A percentile compares a stretch with the other conserved stretches of the same genome.
These are phyloP conservation scores for Triplophysa tibetana DNA, from an alignment of 2,113 vertebrate genomes.

Conservation along the genomic window DNA sequence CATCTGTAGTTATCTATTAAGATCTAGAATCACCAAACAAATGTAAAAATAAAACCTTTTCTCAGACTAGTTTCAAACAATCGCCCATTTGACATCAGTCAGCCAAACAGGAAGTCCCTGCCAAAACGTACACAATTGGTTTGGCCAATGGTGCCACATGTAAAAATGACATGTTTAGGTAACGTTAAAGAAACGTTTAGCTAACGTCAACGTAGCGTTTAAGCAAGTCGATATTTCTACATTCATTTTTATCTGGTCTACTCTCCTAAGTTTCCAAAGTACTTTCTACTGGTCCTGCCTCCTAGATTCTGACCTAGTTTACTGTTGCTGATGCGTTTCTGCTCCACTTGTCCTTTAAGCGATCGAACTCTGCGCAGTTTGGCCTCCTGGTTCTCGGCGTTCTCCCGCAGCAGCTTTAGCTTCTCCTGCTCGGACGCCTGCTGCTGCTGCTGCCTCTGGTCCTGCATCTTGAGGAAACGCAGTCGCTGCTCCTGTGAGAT, in stretches of 20 bases:
- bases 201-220: no score
- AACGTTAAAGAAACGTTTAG: no score
- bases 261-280: neutral
- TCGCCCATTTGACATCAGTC: no score
- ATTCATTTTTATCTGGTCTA: neutral
- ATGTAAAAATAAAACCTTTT: no score
- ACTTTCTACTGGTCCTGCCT: no score
- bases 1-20: no score
- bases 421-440: constrained; percentile 84
- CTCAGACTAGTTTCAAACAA: no score
- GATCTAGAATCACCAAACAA: no score
- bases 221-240: neutral
- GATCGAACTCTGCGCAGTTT: constrained; percentile 89
- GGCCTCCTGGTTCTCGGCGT: constrained; percentile 89
- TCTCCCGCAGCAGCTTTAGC: constrained; percentile 82
- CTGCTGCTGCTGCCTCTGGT: constrained; percentile 79
- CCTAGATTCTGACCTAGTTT: constrained; percentile 79
- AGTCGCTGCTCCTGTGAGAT: constrained; percentile 79
- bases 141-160: no score
- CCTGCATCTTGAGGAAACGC: constrained; percentile 80
- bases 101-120: no score
- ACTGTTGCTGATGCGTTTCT: constrained; percentile 88
- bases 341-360: constrained; percentile 87
- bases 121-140: no score
- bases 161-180: no score